Evolutionary conservation across 2,113 vertebrate species (phyloP).

Genomic region (Cathartes aura): DNA sequence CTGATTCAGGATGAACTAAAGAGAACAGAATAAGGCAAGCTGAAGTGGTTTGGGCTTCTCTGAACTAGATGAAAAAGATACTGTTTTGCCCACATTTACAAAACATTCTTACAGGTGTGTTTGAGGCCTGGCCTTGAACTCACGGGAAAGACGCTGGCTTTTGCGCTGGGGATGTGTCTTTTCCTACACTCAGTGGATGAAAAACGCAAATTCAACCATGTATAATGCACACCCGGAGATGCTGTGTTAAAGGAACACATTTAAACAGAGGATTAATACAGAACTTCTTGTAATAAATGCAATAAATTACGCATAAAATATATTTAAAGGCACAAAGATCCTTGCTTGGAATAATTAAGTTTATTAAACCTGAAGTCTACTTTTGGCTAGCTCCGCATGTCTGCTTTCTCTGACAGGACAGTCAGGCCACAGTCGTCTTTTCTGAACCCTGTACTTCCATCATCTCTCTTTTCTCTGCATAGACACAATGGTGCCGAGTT

Average conservation of each 20-base stretch:
- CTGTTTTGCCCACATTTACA: neutral
- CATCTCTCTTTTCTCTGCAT: neutral
- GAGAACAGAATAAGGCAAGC: neutral
- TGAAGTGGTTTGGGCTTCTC: neutral
- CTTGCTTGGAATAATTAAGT: neutral
- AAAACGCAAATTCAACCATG: neutral
- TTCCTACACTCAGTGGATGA: neutral
- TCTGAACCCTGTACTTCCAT: neutral
- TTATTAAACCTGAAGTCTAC: neutral
- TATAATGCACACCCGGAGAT: neutral
- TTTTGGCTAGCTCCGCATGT: neutral
- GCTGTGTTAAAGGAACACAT: neutral
- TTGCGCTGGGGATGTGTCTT: neutral
- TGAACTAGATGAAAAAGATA: neutral
- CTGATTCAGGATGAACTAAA: neutral
- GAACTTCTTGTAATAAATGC: neutral
- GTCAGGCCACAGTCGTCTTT: neutral
- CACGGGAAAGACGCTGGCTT: neutral
- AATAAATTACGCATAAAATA: neutral
- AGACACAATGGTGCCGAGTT: neutral
- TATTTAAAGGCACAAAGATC: neutral
- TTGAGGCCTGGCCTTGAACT: neutral
- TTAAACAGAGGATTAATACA: neutral
- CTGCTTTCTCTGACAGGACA: neutral
- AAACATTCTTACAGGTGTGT: neutral